phyloP scores from a whole-genome alignment of 1,140 invertebrate genomes.

The Caenorhabditis inopinata region DNA sequence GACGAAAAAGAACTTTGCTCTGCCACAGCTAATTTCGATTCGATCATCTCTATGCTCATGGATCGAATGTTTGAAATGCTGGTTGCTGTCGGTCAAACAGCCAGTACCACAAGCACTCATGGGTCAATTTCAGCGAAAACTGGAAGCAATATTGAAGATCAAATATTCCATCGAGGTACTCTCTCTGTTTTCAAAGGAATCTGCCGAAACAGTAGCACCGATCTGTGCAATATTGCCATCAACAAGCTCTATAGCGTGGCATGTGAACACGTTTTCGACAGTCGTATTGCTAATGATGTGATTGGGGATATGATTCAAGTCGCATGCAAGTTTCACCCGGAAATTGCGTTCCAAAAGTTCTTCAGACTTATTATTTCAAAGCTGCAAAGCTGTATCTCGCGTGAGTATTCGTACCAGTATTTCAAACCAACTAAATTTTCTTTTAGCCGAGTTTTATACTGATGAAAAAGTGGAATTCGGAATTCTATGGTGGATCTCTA shows the following conservation, averaged over 20 bases:
- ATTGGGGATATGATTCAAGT: constrained; percentile 74
- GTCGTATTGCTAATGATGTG: constrained; percentile 78
- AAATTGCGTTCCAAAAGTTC: constrained; percentile 67
- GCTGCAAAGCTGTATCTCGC: constrained; percentile 69
- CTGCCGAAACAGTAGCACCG: constrained; percentile 72
- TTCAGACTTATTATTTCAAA: constrained; percentile 53
- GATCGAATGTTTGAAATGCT: constrained; percentile 61
- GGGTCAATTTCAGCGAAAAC: constrained; percentile 40
- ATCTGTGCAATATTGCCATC: constrained; percentile 26
- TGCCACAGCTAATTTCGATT: constrained; percentile 67
- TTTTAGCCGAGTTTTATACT: constrained; percentile 54
- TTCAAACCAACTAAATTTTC: neutral
- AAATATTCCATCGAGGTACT: constrained; percentile 74
- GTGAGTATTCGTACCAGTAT: constrained; percentile 9
- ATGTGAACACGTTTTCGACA: constrained; percentile 77
- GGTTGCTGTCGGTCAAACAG: constrained; percentile 52
- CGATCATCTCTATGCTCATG: constrained; percentile 41
- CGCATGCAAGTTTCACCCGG: constrained; percentile 76
- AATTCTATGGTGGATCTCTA: constrained; percentile 58
- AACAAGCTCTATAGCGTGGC: constrained; percentile 72
- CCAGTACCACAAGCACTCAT: constrained; percentile 18
- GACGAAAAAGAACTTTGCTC: constrained; percentile 70
- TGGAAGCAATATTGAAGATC: constrained; percentile 74
- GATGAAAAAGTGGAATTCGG: constrained; percentile 60
- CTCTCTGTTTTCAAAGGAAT: constrained; percentile 74